phyloP scores from a whole-genome alignment of 2,113 vertebrate genomes.

The Enhydra lutris region DNA sequence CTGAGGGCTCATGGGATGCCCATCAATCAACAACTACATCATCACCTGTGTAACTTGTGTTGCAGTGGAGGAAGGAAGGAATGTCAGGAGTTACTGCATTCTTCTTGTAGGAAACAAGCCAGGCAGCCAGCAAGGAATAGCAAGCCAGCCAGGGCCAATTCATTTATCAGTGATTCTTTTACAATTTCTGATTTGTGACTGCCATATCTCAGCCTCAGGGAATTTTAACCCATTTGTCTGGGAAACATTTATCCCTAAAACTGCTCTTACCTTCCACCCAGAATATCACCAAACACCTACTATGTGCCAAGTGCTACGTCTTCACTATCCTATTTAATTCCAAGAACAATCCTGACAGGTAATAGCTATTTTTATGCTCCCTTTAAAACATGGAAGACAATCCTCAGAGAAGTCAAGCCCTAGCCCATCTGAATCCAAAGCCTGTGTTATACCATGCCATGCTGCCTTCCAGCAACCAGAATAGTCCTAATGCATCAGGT shows the following conservation, averaged over 20 bases:
- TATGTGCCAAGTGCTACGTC: background rate
- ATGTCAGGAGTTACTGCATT: background rate
- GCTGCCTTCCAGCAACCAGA: background rate
- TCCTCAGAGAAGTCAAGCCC: background rate
- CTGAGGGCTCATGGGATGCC: background rate
- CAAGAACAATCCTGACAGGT: background rate
- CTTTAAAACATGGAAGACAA: background rate
- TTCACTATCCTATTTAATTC: background rate
- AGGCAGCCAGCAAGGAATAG: too few relatives aligned
- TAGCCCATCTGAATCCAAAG: background rate
- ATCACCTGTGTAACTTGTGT: background rate
- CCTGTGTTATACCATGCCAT: too few relatives aligned
- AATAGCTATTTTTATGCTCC: background rate
- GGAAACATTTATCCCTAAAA: background rate
- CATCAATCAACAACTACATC: background rate
- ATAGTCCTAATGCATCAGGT: background rate
- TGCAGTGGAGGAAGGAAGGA: conserved; percentile 12
- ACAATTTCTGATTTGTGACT: background rate
- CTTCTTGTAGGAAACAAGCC: background rate
- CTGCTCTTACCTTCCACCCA: background rate
- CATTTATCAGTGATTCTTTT: background rate
- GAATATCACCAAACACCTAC: background rate
- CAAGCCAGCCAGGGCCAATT: background rate
- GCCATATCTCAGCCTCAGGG: background rate
- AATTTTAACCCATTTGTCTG: conserved; percentile 9